Evolutionary conservation across 2,797 vertebrate species (phyloP).

Genomic region (Adelosebastes latens): DNA sequence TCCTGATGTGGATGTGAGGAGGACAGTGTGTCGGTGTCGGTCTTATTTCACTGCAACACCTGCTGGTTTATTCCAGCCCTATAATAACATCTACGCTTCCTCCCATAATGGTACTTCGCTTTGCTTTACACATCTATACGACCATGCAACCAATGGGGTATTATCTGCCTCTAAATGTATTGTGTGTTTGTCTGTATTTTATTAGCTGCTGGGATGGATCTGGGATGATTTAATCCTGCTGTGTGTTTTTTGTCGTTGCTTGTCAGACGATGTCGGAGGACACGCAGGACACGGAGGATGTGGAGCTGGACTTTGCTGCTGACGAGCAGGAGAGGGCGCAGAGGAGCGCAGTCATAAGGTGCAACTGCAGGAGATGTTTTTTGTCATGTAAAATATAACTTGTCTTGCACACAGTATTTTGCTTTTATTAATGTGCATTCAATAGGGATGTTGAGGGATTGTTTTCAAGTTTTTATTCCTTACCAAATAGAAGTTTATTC

Average conservation of each 20-base stretch:
- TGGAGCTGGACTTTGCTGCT: slow-evolving; percentile 87
- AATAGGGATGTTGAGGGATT: background rate
- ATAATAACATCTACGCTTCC: background rate
- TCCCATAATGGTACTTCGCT: background rate
- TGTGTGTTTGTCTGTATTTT: background rate
- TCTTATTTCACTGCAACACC: slow-evolving; percentile 62
- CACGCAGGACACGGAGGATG: slow-evolving; percentile 85
- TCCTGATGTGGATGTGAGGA: background rate
- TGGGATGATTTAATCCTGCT: background rate
- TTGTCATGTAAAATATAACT: too few relatives aligned
- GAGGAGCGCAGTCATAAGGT: slow-evolving; percentile 82
- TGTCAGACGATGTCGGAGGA: slow-evolving; percentile 76
- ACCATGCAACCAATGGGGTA: background rate
- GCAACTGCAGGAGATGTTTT: slow-evolving; percentile 15
- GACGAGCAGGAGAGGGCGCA: slow-evolving; percentile 80
- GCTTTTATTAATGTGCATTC: background rate
- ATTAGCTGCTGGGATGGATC: background rate
- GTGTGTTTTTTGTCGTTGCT: slow-evolving; percentile 16
- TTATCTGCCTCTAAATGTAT: background rate
- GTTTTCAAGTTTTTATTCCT: background rate
- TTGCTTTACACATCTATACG: background rate
- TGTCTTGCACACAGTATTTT: background rate
- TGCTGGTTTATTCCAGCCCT: slow-evolving; percentile 16
- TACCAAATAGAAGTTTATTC: too few relatives aligned
- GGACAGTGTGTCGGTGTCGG: slow-evolving; percentile 19